Percentiles rank a stretch among this genome's conserved stretches.
phyloP scores from a whole-genome alignment of 2,888 invertebrate genomes.

The Dynastes tityus region DNA sequence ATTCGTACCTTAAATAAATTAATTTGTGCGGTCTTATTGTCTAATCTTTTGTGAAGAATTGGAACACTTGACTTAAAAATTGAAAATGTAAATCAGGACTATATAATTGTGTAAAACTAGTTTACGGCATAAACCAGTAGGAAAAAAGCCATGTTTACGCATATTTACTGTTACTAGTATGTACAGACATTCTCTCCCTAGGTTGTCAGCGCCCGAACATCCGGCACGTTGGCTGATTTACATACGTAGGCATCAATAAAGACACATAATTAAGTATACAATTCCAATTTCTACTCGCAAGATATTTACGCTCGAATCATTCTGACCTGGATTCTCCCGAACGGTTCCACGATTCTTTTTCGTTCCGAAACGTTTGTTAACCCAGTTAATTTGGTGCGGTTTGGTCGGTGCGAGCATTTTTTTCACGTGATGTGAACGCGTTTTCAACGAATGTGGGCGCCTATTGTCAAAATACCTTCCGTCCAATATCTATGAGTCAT shows the following conservation, averaged over 20 bases:
- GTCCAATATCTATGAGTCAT: background rate
- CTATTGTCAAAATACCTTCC: constrained; percentile 1
- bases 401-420: constrained; percentile 28
- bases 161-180: background rate
- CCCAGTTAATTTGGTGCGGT: constrained; percentile 24
- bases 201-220: constrained; percentile 7
- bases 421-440: constrained; percentile 7
- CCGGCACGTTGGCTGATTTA: constrained; percentile 37
- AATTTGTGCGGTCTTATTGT: too few relatives aligned
- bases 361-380: constrained; percentile 44
- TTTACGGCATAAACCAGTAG: background rate
- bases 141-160: constrained; percentile 1
- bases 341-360: constrained; percentile 43
- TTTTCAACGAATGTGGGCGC: background rate
- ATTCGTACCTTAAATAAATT: too few relatives aligned
- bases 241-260: constrained; percentile 46
- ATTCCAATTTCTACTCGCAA: constrained; percentile 41
- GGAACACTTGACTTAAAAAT: too few relatives aligned
- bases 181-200: background rate
- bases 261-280: constrained; percentile 45
- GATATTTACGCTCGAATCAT: constrained; percentile 42
- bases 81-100: too few relatives aligned
- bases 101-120: too few relatives aligned
- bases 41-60: too few relatives aligned
- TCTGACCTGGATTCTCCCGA: constrained; percentile 40